phyloP scores from a whole-genome alignment of 2,888 invertebrate species.

The Hemistola chrysoprasaria region DNA sequence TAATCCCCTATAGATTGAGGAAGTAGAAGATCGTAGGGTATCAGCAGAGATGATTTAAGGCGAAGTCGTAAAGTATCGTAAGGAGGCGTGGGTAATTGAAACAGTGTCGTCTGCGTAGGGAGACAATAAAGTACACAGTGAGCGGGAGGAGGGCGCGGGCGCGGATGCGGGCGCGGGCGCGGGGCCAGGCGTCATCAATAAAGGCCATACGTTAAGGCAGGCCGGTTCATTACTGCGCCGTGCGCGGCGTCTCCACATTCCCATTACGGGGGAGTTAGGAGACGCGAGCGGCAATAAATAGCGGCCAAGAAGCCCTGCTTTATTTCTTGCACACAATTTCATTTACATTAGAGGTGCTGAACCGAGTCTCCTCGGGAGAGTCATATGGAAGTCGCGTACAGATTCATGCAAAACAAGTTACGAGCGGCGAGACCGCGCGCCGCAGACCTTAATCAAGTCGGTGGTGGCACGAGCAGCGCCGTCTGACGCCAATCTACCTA shows the following conservation, averaged over 20 bases:
- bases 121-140: constrained; percentile 61
- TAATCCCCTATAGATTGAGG: constrained; percentile 34
- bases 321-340: constrained; percentile 79
- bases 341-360: constrained; percentile 79
- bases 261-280: constrained; percentile 76
- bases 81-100: constrained; percentile 65
- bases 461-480: constrained; percentile 56
- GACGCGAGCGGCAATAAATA: constrained; percentile 76
- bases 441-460: constrained; percentile 70
- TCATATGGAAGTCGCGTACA: constrained; percentile 71
- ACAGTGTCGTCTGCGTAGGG: constrained; percentile 55
- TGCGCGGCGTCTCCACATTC: constrained; percentile 66
- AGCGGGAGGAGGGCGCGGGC: constrained; percentile 35
- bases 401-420: constrained; percentile 78
- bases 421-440: constrained; percentile 63
- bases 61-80: constrained; percentile 57
- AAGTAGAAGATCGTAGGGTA: constrained; percentile 34
- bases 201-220: constrained; percentile 72
- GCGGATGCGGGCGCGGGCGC: constrained; percentile 43
- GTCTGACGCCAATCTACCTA: constrained; percentile 56
- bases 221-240: constrained; percentile 71
- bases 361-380: constrained; percentile 65
- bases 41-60: constrained; percentile 42
- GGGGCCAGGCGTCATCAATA: constrained; percentile 60
- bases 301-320: constrained; percentile 70